Percentiles rank a stretch among this genome's conserved stretches.
phyloP scores from a whole-genome alignment of 2,888 invertebrate genomes.

The Dexiosoma caninum region DNA sequence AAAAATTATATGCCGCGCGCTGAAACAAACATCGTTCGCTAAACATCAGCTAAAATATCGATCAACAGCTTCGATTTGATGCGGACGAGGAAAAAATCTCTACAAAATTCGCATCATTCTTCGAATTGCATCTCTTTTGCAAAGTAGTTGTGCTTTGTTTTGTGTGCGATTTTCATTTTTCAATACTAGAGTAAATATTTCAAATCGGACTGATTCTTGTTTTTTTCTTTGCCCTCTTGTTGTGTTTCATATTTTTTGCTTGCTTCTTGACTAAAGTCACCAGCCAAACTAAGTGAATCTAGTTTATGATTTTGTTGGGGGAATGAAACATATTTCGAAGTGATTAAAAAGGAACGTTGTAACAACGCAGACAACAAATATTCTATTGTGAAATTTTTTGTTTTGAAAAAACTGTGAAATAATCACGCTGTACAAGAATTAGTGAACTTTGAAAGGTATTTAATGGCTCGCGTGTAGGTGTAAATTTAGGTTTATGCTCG shows the following conservation, averaged over 20 bases:
- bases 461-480: too few relatives aligned
- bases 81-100: constrained; percentile 20
- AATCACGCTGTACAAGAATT: too few relatives aligned
- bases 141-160: constrained; percentile 7
- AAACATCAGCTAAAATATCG: constrained; percentile 10
- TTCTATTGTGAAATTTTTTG: too few relatives aligned
- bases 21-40: constrained; percentile 2
- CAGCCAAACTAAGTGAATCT: constrained; percentile 49
- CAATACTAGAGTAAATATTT: constrained; percentile 36
- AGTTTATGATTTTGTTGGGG: constrained; percentile 32
- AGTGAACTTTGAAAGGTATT: too few relatives aligned
- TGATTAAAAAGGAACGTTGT: too few relatives aligned
- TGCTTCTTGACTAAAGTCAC: constrained; percentile 7
- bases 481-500: not conserved
- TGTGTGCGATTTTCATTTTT: constrained; percentile 17
- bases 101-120: constrained; percentile 56
- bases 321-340: too few relatives aligned
- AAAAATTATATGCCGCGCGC: not conserved
- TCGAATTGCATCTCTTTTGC: constrained; percentile 43
- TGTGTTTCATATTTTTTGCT: constrained; percentile 29
- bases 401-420: too few relatives aligned
- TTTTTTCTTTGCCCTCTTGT: constrained; percentile 53
- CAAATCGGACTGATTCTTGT: constrained; percentile 39
- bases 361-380: too few relatives aligned
- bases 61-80: not conserved